A percentile compares a stretch with the other conserved stretches of the same genome.
These are phyloP conservation scores for Onchidella celtica DNA, from an alignment of 2,888 invertebrate species.

Conservation along the genomic window DNA sequence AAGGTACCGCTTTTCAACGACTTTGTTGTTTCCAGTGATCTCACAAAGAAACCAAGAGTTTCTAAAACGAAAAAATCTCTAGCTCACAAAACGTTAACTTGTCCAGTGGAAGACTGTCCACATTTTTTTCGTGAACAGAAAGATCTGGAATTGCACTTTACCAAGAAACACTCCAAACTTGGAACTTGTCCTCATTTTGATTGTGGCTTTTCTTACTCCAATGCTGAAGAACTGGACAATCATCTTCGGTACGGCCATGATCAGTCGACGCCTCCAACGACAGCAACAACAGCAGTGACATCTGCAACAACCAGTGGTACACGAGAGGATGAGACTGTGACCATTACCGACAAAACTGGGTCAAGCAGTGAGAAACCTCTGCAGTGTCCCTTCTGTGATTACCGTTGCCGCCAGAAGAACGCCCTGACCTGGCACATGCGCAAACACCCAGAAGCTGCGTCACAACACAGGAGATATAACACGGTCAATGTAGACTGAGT, in stretches of 20 bases:
- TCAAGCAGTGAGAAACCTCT: constrained; percentile 65
- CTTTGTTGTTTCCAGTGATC: not conserved
- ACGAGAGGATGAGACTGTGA: not conserved
- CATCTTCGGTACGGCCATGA: not conserved
- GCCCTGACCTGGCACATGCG: constrained; percentile 75
- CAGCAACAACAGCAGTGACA: not conserved
- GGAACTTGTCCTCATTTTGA: not conserved
- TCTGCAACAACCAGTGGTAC: not conserved
- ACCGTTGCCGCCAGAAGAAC: constrained; percentile 71
- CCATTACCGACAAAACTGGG: not conserved
- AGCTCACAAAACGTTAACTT: constrained; percentile 43
- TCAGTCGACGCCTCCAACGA: not conserved
- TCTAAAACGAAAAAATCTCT: constrained; percentile 49
- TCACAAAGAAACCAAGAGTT: not conserved
- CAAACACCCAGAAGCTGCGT: constrained; percentile 71
- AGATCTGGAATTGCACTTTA: constrained; percentile 56
- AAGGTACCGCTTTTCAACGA: not conserved
- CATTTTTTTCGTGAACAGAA: constrained; percentile 50
- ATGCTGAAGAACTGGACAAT: not conserved
- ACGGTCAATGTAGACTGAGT: not conserved
- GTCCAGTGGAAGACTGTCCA: constrained; percentile 51
- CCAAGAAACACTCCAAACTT: constrained; percentile 25
- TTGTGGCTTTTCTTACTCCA: not conserved
- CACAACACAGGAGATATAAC: constrained; percentile 57
- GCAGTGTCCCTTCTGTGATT: constrained; percentile 72